Evolutionary conservation across 2,797 vertebrate species (phyloP), one percentile per base, ranked within the genome.

Genomic region (Helicolenus hilgendorfi): DNA sequence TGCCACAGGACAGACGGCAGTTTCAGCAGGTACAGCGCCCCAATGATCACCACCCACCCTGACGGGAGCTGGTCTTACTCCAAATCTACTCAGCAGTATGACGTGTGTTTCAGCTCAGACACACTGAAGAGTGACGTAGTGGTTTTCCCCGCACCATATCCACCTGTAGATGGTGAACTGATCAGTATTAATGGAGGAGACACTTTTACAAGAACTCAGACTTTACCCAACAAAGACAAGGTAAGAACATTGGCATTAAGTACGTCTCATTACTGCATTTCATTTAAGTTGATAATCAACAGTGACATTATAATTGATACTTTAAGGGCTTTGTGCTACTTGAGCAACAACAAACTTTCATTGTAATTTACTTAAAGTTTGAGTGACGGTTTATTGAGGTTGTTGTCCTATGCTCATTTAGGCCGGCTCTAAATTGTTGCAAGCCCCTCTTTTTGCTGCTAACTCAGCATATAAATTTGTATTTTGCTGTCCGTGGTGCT

Each of bases 11-110:
- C n/a, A n/a, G n/a, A n/a, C n/a, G n/a, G n/a, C n/a, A n/a, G n/a
- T n/a, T n/a, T n/a, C n/a, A n/a, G n/a, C n/a, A n/a, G n/a, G n/a
- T n/a, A n/a, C n/a, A n/a, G n/a, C n/a, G n/a, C n/a, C n/a, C n/a
- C n/a, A n/a, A n/a, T n/a, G n/a, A n/a, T n/a, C n/a, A n/a, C n/a
- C n/a, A n/a, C n/a, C n/a, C n/a, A n/a, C n/a, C n/a, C n/a, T n/a
- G n/a, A n/a, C n/a, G n/a, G n/a, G n/a, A n/a, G n/a, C n/a, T 95
- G 95, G 94, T 95, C 94, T 89, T 96, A 94, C 90, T 95, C 94
- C 56, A 93, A 94, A 84, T 68, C 94, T 82, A 92, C 93, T 77
- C 94, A 96, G 86, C 95, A 95, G 87, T 96, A 94, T 79, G 93
- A 96, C 76, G 89, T 95, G 74, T 94, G 94, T 71, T 95, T 96